Evolutionary conservation across 1,140 invertebrate species (phyloP).

Genomic region (Battus philenor): DNA sequence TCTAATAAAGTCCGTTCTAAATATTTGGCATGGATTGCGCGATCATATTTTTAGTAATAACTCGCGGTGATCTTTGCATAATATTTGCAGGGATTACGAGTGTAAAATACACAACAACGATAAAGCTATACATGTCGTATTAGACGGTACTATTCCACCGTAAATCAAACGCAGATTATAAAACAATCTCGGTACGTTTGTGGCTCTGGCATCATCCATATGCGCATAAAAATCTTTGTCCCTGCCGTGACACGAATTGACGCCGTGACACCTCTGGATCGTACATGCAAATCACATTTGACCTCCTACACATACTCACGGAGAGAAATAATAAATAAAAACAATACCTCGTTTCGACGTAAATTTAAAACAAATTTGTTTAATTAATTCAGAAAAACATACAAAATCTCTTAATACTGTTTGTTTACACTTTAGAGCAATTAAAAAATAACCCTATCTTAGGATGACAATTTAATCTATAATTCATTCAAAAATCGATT

Average conservation of each 20-base stretch:
- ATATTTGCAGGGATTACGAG: conserved; percentile 27
- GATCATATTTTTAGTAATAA: conserved; percentile 26
- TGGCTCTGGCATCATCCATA: not conserved
- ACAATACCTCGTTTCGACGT: too few relatives aligned
- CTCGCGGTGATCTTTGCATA: conserved; percentile 29
- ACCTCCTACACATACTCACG: too few relatives aligned
- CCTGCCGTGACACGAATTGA: conserved; percentile 3
- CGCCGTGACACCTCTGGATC: conserved; percentile 5
- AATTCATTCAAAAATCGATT: conserved; percentile 27
- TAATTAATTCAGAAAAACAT: too few relatives aligned
- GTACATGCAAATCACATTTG: conserved; percentile 8
- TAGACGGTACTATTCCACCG: conserved; percentile 36
- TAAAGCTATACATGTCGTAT: conserved; percentile 27
- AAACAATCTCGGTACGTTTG: conserved; percentile 13
- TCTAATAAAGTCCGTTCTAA: too few relatives aligned
- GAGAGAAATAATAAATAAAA: too few relatives aligned
- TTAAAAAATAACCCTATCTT: conserved; percentile 9
- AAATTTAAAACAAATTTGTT: too few relatives aligned
- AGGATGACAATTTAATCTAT: conserved; percentile 5
- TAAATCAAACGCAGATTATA: conserved; percentile 30
- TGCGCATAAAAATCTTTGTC: conserved; percentile 2
- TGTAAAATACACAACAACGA: conserved; percentile 33
- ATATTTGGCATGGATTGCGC: too few relatives aligned
- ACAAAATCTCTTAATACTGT: too few relatives aligned
- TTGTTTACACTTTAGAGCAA: too few relatives aligned